Conservation (phyloP, 2,888 invertebrate species). For the Rambutsinella grinnellia region DNA sequence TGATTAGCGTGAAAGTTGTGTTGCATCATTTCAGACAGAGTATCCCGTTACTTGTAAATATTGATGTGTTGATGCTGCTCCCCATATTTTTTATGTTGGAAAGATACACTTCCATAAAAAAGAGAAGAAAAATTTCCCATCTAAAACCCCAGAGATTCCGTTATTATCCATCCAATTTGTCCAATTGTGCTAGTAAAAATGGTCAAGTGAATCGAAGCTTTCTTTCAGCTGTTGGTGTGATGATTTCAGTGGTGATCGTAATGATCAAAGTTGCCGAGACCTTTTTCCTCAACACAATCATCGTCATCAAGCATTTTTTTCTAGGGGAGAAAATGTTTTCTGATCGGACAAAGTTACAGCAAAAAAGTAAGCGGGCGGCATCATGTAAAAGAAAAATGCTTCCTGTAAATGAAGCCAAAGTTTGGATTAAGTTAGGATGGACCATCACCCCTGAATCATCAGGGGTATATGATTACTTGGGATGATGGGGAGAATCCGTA, state of each 20-base stretch:
- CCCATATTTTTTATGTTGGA: neutral
- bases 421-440: too few species aligned
- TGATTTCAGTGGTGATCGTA: neutral
- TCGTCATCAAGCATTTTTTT: constrained; percentile 9
- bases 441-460: neutral
- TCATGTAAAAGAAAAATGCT: constrained; percentile 1
- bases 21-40: too few species aligned
- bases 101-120: constrained; percentile 10
- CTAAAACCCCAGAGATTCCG: constrained; percentile 64
- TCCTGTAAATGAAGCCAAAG: neutral
- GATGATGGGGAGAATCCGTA: neutral
- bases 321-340: constrained; percentile 24
- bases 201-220: constrained; percentile 40
- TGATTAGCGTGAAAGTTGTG: neutral
- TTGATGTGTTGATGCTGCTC: neutral
- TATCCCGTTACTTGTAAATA: neutral
- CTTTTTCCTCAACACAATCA: neutral
- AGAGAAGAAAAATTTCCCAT: neutral
- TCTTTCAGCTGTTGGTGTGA: constrained; percentile 6
- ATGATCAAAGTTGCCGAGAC: constrained; percentile 17
- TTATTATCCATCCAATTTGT: constrained; percentile 65
- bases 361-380: too few species aligned
- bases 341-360: constrained; percentile 29
- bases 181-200: constrained; percentile 55
- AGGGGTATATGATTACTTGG: neutral